Percentiles rank a stretch among this genome's conserved stretches.
These are phyloP conservation scores for Lithophane leautieri DNA, from an alignment of 2,888 invertebrate genomes.

Conservation along the genomic window DNA sequence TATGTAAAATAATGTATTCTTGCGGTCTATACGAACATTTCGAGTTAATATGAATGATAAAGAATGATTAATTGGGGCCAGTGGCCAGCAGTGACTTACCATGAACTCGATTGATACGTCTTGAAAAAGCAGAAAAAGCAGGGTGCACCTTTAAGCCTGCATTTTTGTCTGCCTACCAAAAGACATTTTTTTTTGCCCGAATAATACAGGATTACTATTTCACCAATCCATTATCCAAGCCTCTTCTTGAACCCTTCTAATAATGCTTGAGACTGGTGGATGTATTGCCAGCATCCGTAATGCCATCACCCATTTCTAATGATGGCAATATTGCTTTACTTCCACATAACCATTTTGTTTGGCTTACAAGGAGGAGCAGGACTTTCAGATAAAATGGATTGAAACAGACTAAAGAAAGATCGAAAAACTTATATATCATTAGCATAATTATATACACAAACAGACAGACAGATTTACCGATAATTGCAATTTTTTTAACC, in stretches of 20 bases:
- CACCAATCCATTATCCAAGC: not conserved
- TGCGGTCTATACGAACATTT: constrained; percentile 10
- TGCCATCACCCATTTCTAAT: not conserved
- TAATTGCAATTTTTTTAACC: constrained; percentile 2
- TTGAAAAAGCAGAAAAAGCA: not conserved
- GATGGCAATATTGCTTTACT: not conserved
- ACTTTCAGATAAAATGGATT: not conserved
- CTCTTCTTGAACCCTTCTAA: not conserved
- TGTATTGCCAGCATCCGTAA: not conserved
- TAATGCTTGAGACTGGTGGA: not conserved
- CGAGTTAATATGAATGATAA: constrained; percentile 5
- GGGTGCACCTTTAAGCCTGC: too few relatives aligned
- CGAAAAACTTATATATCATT: not conserved
- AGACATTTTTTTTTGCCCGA: not conserved
- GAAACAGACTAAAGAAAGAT: too few relatives aligned
- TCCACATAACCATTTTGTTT: not conserved
- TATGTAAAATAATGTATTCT: constrained; percentile 31
- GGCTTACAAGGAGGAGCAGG: not conserved
- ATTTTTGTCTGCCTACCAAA: too few relatives aligned
- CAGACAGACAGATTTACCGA: not conserved
- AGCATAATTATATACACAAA: not conserved
- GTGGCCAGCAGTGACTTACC: not conserved
- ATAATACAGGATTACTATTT: not conserved
- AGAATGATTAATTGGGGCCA: not conserved
- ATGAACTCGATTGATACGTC: not conserved